phyloP scores from a whole-genome alignment of 2,797 vertebrate genomes.

The Lagodon rhomboides region DNA sequence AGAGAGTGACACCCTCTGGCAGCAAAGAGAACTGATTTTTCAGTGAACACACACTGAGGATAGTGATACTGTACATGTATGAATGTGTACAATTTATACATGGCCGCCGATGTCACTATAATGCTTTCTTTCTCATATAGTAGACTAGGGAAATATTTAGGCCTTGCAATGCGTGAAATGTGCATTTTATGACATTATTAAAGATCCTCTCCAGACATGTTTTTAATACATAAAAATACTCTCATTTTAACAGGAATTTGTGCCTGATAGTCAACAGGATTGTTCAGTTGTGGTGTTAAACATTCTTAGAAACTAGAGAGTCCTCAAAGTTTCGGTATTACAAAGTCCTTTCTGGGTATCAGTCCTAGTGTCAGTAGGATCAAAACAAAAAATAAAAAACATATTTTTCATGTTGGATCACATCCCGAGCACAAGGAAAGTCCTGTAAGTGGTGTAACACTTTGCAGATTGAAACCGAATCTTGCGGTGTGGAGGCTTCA shows the following conservation, averaged over 20 bases:
- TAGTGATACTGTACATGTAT: not conserved
- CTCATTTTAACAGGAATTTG: not conserved
- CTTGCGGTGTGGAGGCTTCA: not conserved
- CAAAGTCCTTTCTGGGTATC: too few relatives aligned
- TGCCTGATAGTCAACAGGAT: not conserved
- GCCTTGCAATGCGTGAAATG: not conserved
- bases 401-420: too few relatives aligned
- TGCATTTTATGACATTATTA: not conserved
- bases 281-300: not conserved
- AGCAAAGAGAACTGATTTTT: constrained; percentile 51
- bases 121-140: not conserved
- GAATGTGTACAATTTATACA: not conserved
- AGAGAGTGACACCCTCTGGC: constrained; percentile 80
- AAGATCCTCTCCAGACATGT: not conserved
- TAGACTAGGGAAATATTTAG: not conserved
- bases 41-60: not conserved
- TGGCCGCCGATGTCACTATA: not conserved
- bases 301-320: not conserved
- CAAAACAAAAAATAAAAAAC: too few relatives aligned
- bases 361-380: too few relatives aligned
- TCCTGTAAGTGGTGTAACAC: too few relatives aligned
- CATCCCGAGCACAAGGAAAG: too few relatives aligned
- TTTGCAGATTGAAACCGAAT: too few relatives aligned
- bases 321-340: not conserved
- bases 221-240: not conserved